phyloP scores from a whole-genome alignment of 2,797 vertebrate genomes.

The Gallinago stenura region DNA sequence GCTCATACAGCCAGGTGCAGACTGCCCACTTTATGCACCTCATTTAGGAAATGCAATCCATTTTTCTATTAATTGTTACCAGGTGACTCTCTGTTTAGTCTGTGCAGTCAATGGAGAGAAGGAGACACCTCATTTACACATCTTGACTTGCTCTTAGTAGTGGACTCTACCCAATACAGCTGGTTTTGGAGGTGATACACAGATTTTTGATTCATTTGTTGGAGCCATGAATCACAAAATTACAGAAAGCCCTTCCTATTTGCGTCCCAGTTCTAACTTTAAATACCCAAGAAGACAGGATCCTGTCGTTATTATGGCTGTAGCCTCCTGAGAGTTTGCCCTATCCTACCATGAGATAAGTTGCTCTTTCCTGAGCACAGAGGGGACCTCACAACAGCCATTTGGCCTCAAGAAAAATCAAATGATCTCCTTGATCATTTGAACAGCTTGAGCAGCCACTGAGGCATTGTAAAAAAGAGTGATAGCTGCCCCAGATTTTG shows the following conservation, averaged over 20 bases:
- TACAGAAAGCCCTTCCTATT: not conserved
- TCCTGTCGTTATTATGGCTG: not conserved
- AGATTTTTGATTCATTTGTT: conserved; percentile 15
- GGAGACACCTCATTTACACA: conserved; percentile 72
- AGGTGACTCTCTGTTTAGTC: conserved; percentile 73
- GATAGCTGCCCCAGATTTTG: not conserved
- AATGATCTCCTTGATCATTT: not conserved
- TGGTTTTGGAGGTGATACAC: conserved; percentile 7
- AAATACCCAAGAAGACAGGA: not conserved
- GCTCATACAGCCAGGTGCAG: conserved; percentile 60
- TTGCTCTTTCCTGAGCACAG: not conserved
- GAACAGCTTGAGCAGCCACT: not conserved
- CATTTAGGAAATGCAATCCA: conserved; percentile 68
- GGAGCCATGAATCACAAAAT: not conserved
- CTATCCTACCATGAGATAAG: not conserved
- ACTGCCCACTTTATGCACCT: conserved; percentile 64
- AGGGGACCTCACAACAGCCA: not conserved
- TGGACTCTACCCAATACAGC: conserved; percentile 35
- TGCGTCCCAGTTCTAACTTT: not conserved
- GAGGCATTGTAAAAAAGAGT: not conserved
- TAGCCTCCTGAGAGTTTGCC: not conserved
- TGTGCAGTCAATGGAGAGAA: conserved; percentile 59
- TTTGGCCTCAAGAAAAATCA: not conserved
- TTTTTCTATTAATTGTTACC: conserved; percentile 70
- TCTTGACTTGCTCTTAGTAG: conserved; percentile 40